Base-by-base conservation (phyloP, 2,113 vertebrate species). In the Cavia aperea region DNA sequence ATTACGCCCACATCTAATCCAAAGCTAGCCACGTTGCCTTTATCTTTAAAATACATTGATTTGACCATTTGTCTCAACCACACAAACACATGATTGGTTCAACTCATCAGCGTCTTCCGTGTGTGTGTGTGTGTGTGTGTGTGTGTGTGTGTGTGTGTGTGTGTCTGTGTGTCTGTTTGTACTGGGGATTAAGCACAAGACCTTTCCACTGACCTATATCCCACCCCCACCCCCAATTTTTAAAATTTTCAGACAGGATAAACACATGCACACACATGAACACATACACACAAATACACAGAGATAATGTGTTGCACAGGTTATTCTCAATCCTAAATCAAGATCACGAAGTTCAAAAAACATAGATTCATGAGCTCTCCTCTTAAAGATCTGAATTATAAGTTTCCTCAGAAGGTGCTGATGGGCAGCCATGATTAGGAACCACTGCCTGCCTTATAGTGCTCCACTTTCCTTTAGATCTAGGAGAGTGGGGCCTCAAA, bases 241-340 rank as follows among this genome's bases (percentile, higher is more conserved):
- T 16, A 15, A 77, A 77, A 51, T 33, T 51, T 51, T 78, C 43
- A 33, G 75, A 77, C 46, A 77, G 46, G 46, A 78, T 33, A 15
- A 51, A 51, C 9, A 93, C 14, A 86, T 24, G 79, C 0, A n/a
- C 39, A 51, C 23, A 93, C 8, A 81, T 10, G 83, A 1, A 46
- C 39, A 87, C 5, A 14, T n/a, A 89, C 11, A 79, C 49, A 73
- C 9, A 66, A 66, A 83, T 62, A 72, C 19, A 77, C 46, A 10
- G 13, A 94, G 72, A 84, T 86, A 75, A 95, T 77, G 6, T 12
- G 56, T 18, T 81, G 8, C 49, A 78, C 29, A 93, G 91, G 54
- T 39, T 81, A 24, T 91, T 94, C 43, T 94, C 49, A 88, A 93
- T 87, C n/a, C 23, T 86, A 79, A 18, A 91, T 90, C 66, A 85